phyloP scores from a whole-genome alignment of 2,113 vertebrate genomes.

The Vulpes ferrilata region DNA sequence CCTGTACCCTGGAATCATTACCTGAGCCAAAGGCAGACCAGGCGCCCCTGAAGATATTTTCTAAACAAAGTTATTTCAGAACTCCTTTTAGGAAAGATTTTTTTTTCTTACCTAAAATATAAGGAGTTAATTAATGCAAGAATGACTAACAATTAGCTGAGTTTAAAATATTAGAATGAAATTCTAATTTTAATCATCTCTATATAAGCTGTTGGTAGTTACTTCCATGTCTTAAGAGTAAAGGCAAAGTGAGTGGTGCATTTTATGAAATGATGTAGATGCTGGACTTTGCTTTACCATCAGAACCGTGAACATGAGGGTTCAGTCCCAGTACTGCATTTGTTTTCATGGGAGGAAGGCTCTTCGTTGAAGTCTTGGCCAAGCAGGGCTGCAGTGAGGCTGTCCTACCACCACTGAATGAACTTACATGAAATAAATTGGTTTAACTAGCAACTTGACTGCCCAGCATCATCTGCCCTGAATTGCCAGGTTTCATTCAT shows the following conservation, averaged over 20 bases:
- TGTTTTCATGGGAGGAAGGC: background rate
- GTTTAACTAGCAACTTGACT: background rate
- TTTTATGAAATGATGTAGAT: background rate
- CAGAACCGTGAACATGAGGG: background rate
- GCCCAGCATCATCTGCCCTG: background rate
- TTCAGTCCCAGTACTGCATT: background rate
- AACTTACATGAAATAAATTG: background rate
- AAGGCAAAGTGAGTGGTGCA: background rate
- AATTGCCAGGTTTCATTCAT: background rate
- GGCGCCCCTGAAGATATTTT: background rate
- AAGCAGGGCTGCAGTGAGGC: background rate
- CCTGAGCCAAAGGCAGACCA: background rate
- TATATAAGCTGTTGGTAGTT: background rate
- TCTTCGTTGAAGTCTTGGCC: too few relatives aligned
- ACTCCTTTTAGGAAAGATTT: background rate
- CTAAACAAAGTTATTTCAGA: constrained; percentile 7
- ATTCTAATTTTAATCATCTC: background rate
- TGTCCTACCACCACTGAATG: background rate
- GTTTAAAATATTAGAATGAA: background rate
- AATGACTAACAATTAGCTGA: background rate
- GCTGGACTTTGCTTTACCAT: background rate
- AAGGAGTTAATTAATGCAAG: background rate
- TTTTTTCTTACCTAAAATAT: constrained; percentile 14
- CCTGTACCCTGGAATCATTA: background rate
- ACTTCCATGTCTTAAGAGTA: background rate